Base-by-base conservation (phyloP, 2,113 vertebrate genomes). In the Aptenodytes patagonicus region DNA sequence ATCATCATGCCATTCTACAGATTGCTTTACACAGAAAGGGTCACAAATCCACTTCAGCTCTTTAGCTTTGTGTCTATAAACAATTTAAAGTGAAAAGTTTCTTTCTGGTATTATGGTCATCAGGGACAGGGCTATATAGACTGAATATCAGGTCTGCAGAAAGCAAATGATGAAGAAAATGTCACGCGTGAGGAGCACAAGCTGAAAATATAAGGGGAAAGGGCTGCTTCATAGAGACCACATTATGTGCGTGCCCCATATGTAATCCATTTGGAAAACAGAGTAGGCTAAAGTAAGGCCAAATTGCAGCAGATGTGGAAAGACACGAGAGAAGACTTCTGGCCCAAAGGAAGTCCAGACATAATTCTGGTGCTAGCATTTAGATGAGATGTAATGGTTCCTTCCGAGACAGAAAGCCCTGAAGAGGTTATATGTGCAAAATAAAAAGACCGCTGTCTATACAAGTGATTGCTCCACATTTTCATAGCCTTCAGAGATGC, bases 41-140 rank as follows among this genome's bases (percentile, higher is more conserved):
- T 90, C 68, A 90, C 68, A 91, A 86, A 94, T 58, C 47, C 13
- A 70, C 54, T 89, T 79, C 85, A 91, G 87, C 24, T 61, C 82
- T 90, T 87, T 26, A 95, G 70, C 26, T 44, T 52, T 38, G n/a
- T 29, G 17, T 62, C 78, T 65, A 54, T 28, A 54, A 85, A 71
- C 34, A 90, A 62, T 60, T 3, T 58, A 10, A 93, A 89, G 51
- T 17, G 40, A 80, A 82, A 70, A 17, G 44, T 55, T 84, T 88
- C 29, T 32, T 88, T 85, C 60, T 83, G 25, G 13, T 20, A 5
- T 34, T 38, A n/a, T 1, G 31, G 34, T 19, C 83, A 51, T 54
- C 36, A 57, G 51, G 70, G 28, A 90, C 14, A 42, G 31, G 28
- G 40, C 40, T 49, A 11, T 9, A 16, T 0, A 51, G 22, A 66